These are phyloP conservation scores for Phalacrocorax pelagicus DNA, from an alignment of 2,113 vertebrate genomes.

Conservation along the genomic window DNA sequence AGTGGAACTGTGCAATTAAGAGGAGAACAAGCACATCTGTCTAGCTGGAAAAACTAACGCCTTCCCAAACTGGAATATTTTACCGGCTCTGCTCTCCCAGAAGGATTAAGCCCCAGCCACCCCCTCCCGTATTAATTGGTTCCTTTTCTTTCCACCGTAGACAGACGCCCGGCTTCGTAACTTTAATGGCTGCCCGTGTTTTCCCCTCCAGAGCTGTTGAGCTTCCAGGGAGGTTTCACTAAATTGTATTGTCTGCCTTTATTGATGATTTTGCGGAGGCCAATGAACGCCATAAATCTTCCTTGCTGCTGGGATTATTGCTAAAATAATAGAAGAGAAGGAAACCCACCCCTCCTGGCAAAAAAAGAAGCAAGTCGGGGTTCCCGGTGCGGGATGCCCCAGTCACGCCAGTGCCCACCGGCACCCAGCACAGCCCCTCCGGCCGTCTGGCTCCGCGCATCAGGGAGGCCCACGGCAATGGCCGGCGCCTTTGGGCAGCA, in stretches of 20 bases:
- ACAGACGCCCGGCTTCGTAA: neutral
- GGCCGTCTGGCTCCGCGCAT: fast-evolving
- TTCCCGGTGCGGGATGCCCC: fast-evolving
- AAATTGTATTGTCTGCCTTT: constrained; percentile 13
- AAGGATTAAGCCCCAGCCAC: neutral
- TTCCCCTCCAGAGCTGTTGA: neutral
- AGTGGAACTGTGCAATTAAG: neutral
- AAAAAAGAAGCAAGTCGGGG: neutral
- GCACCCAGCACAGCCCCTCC: neutral
- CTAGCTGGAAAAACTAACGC: neutral
- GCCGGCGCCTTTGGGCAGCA: fast-evolving
- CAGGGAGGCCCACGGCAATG: fast-evolving
- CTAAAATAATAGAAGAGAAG: neutral
- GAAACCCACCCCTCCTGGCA: neutral
- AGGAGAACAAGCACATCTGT: neutral
- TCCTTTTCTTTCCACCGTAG: neutral
- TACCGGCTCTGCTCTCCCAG: neutral
- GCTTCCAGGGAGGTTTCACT: constrained; percentile 8
- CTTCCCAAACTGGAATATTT: neutral
- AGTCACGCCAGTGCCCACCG: fast-evolving
- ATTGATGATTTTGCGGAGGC: constrained; percentile 27
- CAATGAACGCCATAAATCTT: neutral
- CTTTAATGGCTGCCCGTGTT: neutral
- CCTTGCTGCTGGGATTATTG: neutral
- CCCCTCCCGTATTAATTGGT: neutral